Evolutionary conservation across 2,888 invertebrate genomes (phyloP), one percentile per base, ranked within the genome.

Genomic region (Platycheirus albimanus): DNA sequence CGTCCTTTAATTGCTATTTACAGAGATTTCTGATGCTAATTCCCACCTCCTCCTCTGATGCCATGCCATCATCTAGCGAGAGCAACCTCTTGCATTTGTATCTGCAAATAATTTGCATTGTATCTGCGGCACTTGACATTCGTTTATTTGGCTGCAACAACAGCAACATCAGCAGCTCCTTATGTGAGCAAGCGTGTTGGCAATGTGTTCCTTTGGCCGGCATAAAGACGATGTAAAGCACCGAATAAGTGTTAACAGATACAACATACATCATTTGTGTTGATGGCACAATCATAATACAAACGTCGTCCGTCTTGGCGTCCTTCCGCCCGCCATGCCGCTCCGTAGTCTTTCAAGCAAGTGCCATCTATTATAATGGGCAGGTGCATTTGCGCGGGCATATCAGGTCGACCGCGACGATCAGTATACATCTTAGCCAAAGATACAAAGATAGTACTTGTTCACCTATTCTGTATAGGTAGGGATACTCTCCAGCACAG

Each of bases 1-100:
- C 77, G 83, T 83, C 83, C 77, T 74, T 83, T 83, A 83, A 83
- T 83, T 83, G 77, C 78, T 83, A 77, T 83, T 83, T 83, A 74
- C 83, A 67, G 69, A 78, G 78, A 83, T 78, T 78, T 74, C 43
- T 64, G n/a, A n/a, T n/a, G 52, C 64, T 61, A 61, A 81, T 41
- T 47, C 41, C 13, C 61, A 63, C 17, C 61, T 47, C 33, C 49
- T 49, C 8, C n/a, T 8, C 17, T 10, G 3, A 33, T 38, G 15
- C 64, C 63, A 4, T 43, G 49, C 61, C 69, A 41, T 19, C 47
- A 30, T 43, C 67, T 47, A 49, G 41, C 76, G 52, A 54, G 51
- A 61, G 66, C 67, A n/a, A n/a, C 72, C 28, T 30, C 38, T 3
- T 7, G 33, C 41, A 41, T 33, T 17, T 47, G 51, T 58, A 81